Base-by-base conservation (phyloP, 2,113 vertebrate species). In the Isichthys henryi region DNA sequence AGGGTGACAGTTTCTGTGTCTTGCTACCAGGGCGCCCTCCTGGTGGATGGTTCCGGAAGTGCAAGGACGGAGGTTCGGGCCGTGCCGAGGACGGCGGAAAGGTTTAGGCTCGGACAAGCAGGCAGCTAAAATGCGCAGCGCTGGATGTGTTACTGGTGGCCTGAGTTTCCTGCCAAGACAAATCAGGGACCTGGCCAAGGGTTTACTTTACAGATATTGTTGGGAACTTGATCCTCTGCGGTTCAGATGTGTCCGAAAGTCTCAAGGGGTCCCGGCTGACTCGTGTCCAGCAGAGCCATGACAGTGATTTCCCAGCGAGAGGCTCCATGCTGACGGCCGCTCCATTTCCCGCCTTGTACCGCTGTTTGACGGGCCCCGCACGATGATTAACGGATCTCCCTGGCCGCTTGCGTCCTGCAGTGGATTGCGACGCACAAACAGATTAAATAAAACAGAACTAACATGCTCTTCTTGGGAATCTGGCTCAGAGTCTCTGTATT, bases 131-230 rank as follows among this genome's bases (percentile, higher is more conserved):
- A 27, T 2, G 8, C 35, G 0, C 35, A n/a, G 35, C 35, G 23
- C 56, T 62, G 10, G 31, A 35, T 62, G 31, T 62, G 53, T 31
- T 46, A 88, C 43, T 88, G 53, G 87, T 88, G 56, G 87, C 87
- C 50, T n/a, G 87, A 1, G 53, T 3, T 46, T n/a, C 7, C 56
- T 88, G 52, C 56, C 52, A 88, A 66, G 87, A 88, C 87, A 88
- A 88, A 88, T 66, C 56, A 88, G 35, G 17, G 21, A 45, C 53
- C 31, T 2, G 43, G 49, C 87, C 56, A 43, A 66, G 21, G 53
- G 56, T 88, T 88, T 88, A 88, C 52, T 53, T 87, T 87, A 80
- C 85, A 87, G 50, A 87, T 87, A 87, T 87, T 66, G 87, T 31
- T 62, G 53, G 56, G 56, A 88, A 88, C 87, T 62, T 46, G 58